Base-by-base conservation (phyloP, 2,797 vertebrate species). In the Sebastes melanostomus region DNA sequence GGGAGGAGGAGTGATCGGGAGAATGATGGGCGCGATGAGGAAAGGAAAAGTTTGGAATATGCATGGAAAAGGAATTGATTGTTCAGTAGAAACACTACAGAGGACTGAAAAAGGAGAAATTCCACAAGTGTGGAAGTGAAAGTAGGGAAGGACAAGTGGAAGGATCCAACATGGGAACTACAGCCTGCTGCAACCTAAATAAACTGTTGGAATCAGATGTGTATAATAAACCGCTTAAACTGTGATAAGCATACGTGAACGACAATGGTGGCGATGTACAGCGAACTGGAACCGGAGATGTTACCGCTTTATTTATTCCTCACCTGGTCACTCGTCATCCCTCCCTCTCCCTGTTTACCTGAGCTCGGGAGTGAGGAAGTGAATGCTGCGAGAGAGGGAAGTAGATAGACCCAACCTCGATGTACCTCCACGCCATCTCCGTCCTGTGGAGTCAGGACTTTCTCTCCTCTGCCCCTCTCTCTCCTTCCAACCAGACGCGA, bases 271-370 rank as follows among this genome's bases (percentile, higher is more conserved):
- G 75, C n/a, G 59, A 82, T 87, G 86, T 89, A 89, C 89, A 88
- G 73, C 18, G 59, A 75, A 81, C 74, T 63, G 78, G 80, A 84
- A 60, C 78, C 63, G 27, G 65, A 80, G 58, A 73, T 38, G 68
- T 77, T 68, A 55, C 72, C 13, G 61, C 84, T 87, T 88, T 91
- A 92, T 92, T 92, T 93, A 94, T 92, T 92, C 87, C 87, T 74
- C 78, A 75, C 54, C 66, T 46, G 80, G 82, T 82, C 75, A 55
- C 72, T 79, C 52, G 32, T 75, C 73, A 8, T 32, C 81, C 81
- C 76, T 66, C 68, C 62, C 70, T n/a, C 77, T 59, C 75, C 54
- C 14, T 4, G 32, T 59, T 42, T 16, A 36, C 60, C 30, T 34
- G n/a, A 32, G 24, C 38, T 0, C 4, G 70, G 46, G 84, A 72